These are phyloP conservation scores for Nudaria mundana DNA, from an alignment of 2,888 invertebrate species.

Conservation along the genomic window DNA sequence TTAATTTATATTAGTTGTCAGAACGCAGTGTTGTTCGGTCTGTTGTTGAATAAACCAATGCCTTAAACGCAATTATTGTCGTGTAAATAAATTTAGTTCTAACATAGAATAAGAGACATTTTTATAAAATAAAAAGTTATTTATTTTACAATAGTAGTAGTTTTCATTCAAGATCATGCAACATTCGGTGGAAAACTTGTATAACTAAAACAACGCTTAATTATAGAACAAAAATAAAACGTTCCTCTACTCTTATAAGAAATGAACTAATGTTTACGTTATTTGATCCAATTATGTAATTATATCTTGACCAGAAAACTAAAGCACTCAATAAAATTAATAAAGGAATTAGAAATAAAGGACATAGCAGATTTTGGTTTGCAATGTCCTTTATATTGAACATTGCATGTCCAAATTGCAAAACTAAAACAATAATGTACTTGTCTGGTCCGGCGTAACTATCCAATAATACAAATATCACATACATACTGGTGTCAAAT, in stretches of 20 bases:
- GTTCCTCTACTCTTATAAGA: constrained; percentile 20
- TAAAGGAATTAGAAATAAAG: too few relatives aligned
- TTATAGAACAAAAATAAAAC: constrained; percentile 32
- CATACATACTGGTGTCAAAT: constrained; percentile 32
- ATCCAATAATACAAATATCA: constrained; percentile 36
- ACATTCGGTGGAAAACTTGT: constrained; percentile 30
- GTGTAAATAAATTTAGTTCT: constrained; percentile 62
- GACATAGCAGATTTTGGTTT: too few relatives aligned
- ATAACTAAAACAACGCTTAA: constrained; percentile 26
- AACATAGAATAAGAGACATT: constrained; percentile 59
- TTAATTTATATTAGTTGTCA: constrained; percentile 11
- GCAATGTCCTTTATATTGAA: too few relatives aligned
- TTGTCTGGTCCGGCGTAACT: constrained; percentile 8
- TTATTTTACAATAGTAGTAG: constrained; percentile 57
- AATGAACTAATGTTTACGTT: constrained; percentile 14
- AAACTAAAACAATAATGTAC: neutral
- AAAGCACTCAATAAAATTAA: neutral
- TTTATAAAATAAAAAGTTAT: constrained; percentile 71
- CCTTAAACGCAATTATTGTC: constrained; percentile 37
- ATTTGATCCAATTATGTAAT: constrained; percentile 25
- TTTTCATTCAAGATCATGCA: constrained; percentile 21
- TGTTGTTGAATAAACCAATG: constrained; percentile 34
- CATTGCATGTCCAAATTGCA: neutral
- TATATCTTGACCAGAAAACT: constrained; percentile 5
- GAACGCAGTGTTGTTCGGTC: constrained; percentile 14